phyloP scores from a whole-genome alignment of 2,888 invertebrate species.

The Pachydiplax longipennis region DNA sequence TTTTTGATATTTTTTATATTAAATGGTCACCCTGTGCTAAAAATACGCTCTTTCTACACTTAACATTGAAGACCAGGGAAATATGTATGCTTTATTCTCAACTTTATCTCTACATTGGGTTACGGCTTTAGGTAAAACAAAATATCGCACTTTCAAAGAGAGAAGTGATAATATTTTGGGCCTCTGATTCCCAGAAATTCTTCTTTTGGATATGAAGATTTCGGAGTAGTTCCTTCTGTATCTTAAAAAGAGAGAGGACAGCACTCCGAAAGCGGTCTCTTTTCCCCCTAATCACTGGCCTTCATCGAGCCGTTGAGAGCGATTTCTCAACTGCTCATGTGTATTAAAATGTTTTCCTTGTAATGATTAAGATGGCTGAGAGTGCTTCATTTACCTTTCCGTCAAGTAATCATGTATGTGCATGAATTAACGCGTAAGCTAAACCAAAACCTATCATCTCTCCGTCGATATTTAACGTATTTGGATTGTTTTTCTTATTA shows the following conservation, averaged over 20 bases:
- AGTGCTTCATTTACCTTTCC: slow-evolving; percentile 13
- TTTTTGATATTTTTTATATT: no score
- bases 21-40: no score
- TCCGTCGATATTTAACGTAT: neutral
- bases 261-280: neutral
- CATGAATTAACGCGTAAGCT: neutral
- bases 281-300: neutral
- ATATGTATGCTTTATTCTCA: no score
- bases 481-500: neutral
- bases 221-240: neutral
- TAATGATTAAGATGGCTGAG: neutral
- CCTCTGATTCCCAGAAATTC: neutral
- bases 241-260: neutral
- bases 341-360: slow-evolving; percentile 36
- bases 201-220: neutral
- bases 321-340: slow-evolving; percentile 10
- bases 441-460: neutral
- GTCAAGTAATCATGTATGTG: neutral
- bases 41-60: no score
- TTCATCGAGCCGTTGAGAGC: neutral
- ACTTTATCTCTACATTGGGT: no score
- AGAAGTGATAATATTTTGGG: no score
- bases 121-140: no score
- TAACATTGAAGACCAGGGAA: no score
- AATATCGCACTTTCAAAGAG: no score